Evolutionary conservation across 30 jellyfish, hydroid and myxozoan species (phyloP).

Genomic region (Phacellophora camtschatica): DNA sequence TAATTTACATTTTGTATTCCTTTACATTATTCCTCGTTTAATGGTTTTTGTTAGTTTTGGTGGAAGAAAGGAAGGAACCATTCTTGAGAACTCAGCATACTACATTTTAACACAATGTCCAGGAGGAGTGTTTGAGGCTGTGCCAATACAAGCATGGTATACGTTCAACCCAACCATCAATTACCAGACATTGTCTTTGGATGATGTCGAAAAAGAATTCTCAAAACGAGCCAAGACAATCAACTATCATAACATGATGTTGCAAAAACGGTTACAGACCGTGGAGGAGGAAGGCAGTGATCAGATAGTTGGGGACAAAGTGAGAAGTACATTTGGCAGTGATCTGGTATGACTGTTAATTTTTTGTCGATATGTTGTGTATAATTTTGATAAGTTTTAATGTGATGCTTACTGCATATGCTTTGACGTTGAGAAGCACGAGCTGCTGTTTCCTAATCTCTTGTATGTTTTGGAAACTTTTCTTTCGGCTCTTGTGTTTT

Average conservation of each 20-base stretch:
- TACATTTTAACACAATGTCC: conserved; percentile 93
- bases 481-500: no score
- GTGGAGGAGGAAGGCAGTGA: conserved; percentile 58
- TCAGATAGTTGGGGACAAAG: conserved; percentile 46
- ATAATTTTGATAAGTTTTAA: background rate
- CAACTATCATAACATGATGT: conserved; percentile 65
- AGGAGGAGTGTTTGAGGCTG: conserved; percentile 94
- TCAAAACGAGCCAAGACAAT: conserved; percentile 85
- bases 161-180: conserved; percentile 81
- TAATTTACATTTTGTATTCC: background rate
- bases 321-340: conserved; percentile 33
- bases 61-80: conserved; percentile 91
- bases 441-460: no score
- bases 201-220: conserved; percentile 90
- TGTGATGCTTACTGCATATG: no score
- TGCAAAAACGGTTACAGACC: conserved; percentile 68
- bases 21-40: background rate
- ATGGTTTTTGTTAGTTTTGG: conserved; percentile 35
- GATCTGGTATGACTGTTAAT: conserved; percentile 52
- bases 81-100: conserved; percentile 86
- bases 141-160: conserved; percentile 97
- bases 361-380: background rate
- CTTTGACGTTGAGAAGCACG: no score
- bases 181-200: conserved; percentile 78
- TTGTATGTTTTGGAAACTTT: no score